Evolutionary conservation across 2,113 vertebrate species (phyloP).

Genomic region (Hystrix cristata): DNA sequence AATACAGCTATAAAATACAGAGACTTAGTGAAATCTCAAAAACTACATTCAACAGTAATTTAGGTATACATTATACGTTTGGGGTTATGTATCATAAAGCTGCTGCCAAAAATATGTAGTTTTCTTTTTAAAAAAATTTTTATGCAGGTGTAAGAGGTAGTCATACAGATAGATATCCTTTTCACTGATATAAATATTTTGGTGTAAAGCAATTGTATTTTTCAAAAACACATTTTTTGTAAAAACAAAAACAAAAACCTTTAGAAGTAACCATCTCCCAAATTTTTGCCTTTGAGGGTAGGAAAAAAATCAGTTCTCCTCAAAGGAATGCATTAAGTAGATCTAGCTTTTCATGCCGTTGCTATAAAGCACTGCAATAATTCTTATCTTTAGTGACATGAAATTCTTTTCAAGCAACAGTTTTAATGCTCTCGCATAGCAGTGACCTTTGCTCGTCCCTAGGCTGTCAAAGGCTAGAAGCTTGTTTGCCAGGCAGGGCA

Average conservation of each 20-base stretch:
- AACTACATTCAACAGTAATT: slow-evolving; percentile 56
- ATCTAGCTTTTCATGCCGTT: slow-evolving; percentile 66
- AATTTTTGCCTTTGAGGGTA: slow-evolving; percentile 68
- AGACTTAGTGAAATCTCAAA: slow-evolving; percentile 67
- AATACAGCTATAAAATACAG: slow-evolving; percentile 79
- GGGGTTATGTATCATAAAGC: slow-evolving; percentile 66
- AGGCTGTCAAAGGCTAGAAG: slow-evolving; percentile 78
- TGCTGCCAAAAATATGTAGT: not conserved
- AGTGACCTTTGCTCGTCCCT: slow-evolving; percentile 79
- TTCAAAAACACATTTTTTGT: not conserved
- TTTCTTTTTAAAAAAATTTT: not conserved
- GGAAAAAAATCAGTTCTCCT: slow-evolving; percentile 47
- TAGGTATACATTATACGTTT: slow-evolving; percentile 73
- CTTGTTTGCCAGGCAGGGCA: slow-evolving; percentile 74
- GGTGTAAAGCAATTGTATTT: slow-evolving; percentile 68
- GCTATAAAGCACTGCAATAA: slow-evolving; percentile 59
- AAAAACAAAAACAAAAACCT: not conserved
- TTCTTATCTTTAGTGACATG: slow-evolving; percentile 71
- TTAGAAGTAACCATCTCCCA: slow-evolving; percentile 64
- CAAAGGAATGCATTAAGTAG: slow-evolving; percentile 65
- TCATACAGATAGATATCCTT: slow-evolving; percentile 18
- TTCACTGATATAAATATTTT: slow-evolving; percentile 43
- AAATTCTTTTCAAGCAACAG: slow-evolving; percentile 80
- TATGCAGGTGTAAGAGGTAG: slow-evolving; percentile 50
- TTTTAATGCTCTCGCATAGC: slow-evolving; percentile 76